Conservation (phyloP, 2,888 invertebrate genomes). For the Melangyna quadrimaculata region DNA sequence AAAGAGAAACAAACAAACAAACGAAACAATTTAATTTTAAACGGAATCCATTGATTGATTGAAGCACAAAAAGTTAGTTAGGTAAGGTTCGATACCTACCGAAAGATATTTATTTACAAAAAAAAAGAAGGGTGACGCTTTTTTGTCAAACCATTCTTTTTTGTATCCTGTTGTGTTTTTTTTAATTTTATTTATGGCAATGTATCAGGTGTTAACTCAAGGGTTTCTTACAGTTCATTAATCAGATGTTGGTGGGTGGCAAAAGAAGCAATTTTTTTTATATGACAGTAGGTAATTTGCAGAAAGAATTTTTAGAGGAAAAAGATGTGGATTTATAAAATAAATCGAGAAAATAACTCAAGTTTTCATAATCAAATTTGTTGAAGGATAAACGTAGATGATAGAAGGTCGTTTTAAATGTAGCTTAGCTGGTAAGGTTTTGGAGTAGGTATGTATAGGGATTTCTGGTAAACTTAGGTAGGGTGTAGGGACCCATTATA, state of each 20-base stretch:
- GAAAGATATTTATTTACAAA: background rate
- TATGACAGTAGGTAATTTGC: background rate
- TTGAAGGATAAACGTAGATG: background rate
- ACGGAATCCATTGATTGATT: constrained; percentile 62
- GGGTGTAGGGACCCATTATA: no score
- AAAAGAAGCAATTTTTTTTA: background rate
- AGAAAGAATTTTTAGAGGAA: background rate
- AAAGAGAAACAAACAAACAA: no score
- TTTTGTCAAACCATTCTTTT: background rate
- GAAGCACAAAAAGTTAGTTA: background rate
- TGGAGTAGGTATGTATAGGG: no score
- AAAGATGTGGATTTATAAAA: background rate
- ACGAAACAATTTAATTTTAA: background rate
- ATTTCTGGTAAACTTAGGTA: no score
- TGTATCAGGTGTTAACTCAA: constrained; percentile 10
- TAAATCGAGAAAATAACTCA: background rate
- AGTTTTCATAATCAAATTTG: background rate
- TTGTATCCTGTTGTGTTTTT: background rate
- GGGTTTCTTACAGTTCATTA: background rate
- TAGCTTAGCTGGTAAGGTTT: no score
- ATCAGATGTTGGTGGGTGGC: background rate
- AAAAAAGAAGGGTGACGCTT: background rate
- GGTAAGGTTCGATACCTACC: background rate
- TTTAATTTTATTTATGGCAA: background rate
- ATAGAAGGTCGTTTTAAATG: background rate